A percentile compares a stretch with the other conserved stretches of the same genome.
phyloP scores from a whole-genome alignment of 2,888 invertebrate genomes.

The Limnephilus lunatus region DNA sequence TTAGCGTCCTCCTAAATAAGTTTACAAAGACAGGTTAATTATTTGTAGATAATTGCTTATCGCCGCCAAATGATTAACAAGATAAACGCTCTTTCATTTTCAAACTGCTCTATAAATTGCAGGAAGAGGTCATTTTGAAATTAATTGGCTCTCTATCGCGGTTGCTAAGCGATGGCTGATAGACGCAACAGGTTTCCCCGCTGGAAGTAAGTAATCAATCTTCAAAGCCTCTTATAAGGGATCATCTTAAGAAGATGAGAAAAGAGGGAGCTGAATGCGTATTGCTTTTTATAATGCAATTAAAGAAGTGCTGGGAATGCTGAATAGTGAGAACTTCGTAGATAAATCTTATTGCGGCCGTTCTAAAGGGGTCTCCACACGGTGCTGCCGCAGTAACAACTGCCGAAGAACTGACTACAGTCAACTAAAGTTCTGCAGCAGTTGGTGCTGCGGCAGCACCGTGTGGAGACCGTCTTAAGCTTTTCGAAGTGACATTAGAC shows the following conservation, averaged over 20 bases:
- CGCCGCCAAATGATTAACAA: not conserved
- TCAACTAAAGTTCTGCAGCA: too few relatives aligned
- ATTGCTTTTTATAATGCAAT: not conserved
- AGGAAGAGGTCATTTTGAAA: slow-evolving; percentile 5
- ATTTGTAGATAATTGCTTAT: not conserved
- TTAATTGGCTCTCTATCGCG: slow-evolving; percentile 13
- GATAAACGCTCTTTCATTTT: slow-evolving; percentile 1
- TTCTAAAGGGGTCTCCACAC: too few relatives aligned
- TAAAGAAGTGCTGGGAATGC: not conserved
- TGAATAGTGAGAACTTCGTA: not conserved
- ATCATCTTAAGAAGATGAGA: not conserved
- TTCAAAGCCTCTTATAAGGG: not conserved
- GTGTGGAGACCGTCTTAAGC: too few relatives aligned
- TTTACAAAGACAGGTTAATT: not conserved
- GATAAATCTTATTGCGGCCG: not conserved
- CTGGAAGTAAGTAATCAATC: slow-evolving; percentile 23
- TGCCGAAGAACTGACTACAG: too few relatives aligned
- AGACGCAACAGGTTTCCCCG: not conserved
- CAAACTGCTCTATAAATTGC: slow-evolving; percentile 9
- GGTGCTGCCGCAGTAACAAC: too few relatives aligned
- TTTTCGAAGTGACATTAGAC: not conserved
- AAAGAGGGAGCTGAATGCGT: not conserved
- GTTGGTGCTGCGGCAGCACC: too few relatives aligned
- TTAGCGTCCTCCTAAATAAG: not conserved
- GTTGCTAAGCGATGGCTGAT: not conserved